Evolutionary conservation across 1,140 invertebrate genomes (phyloP), one percentile per base, ranked within the genome.

Genomic region (Kradibia gibbosae): DNA sequence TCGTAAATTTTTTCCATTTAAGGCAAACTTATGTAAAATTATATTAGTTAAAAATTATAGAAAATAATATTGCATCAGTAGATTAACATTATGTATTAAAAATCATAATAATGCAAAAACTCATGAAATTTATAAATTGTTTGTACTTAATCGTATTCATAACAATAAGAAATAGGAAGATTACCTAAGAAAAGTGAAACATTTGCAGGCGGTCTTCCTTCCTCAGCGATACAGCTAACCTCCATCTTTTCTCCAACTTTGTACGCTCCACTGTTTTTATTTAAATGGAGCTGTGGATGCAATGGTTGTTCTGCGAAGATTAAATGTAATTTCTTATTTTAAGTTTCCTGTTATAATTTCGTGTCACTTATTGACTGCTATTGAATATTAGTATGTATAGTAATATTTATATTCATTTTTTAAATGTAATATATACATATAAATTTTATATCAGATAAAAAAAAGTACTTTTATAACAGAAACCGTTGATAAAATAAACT

Each of bases 161-260:
- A 39, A 42, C 28, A 48, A 31, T 48, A 39, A 39, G 7, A 65
- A 65, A 31, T n/a, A 53, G 74, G 73, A 31, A 45, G 70, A 62
- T 80, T 70, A 82, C 72, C 71, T 39, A 83, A 39, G 85, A 88
- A 95, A 91, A 95, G 95, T 1, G 92, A 92, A 70, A 96, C 94
- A 79, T 95, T 95, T 0, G 95, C 95, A 3, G 93, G 92, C 20
- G 95, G 95, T 87, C 95, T 91, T 42, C 95, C 95, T 70, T 93
- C 92, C 78, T 92, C 89, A 0, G 95, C 93, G n/a, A 91, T 91
- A 88, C 95, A 96, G 78, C 92, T 92, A 1, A 94, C 94, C 84
- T 91, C 89, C 84, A 96, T 90, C 25, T 89, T 89, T 25, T 94
- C 93, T 3, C 93, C 93, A 76, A 94, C 93, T 85, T 89, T 91